Conservation (phyloP, 2,797 vertebrate species). For the Babyrousa celebensis region DNA sequence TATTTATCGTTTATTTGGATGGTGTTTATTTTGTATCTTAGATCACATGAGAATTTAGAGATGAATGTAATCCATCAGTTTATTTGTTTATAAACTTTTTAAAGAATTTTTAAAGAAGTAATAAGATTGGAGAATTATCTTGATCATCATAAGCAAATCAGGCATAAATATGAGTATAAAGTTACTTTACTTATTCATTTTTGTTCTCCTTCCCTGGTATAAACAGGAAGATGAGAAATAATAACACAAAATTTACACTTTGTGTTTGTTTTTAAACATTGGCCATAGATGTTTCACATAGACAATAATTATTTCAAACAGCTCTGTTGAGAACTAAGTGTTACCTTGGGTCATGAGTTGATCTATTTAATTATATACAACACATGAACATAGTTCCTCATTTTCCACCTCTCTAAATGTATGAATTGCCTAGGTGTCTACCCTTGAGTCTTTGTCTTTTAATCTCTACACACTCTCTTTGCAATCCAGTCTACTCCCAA, state of each 20-base stretch:
- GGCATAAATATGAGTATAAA: not conserved
- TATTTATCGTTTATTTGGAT: not conserved
- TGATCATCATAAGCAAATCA: slow-evolving; percentile 34
- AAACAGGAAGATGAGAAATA: not conserved
- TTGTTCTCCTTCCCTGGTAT: not conserved
- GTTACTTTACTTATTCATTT: not conserved
- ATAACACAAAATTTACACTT: not conserved
- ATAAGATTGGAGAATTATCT: not conserved
- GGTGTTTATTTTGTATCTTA: not conserved
- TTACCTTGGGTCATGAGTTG: not conserved
- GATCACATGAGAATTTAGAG: not conserved
- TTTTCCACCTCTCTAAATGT: not conserved
- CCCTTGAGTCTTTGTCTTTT: not conserved
- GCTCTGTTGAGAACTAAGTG: not conserved
- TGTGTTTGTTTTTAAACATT: slow-evolving; percentile 24
- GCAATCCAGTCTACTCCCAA: not conserved
- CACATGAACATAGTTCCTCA: not conserved
- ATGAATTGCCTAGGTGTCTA: not conserved
- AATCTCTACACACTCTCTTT: not conserved
- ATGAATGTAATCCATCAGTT: not conserved
- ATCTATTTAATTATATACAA: not conserved
- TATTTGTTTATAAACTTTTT: not conserved
- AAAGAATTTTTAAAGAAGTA: not conserved
- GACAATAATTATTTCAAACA: not conserved
- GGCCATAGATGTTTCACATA: not conserved